phyloP scores from a whole-genome alignment of 2,113 vertebrate genomes.

The Colaptes auratus region DNA sequence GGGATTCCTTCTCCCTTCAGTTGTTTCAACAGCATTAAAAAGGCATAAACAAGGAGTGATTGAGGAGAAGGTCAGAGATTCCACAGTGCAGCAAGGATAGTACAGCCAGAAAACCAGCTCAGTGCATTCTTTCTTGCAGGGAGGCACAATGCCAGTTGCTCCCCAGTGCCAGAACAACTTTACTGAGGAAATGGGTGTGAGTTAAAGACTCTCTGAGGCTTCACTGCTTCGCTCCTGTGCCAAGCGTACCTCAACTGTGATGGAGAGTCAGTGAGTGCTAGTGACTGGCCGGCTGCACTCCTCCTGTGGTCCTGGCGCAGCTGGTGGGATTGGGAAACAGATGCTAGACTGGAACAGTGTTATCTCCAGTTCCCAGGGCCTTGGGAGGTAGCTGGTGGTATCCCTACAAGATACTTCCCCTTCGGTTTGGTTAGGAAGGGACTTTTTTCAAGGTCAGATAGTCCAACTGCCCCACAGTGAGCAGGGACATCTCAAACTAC shows the following conservation, averaged over 20 bases:
- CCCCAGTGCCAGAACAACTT: neutral
- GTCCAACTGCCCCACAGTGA: too few species aligned
- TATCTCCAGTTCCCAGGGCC: neutral
- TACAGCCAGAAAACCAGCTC: neutral
- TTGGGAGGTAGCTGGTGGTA: neutral
- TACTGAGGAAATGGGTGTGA: neutral
- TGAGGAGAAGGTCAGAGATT: neutral
- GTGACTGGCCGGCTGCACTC: fast-evolving
- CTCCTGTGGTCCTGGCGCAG: neutral
- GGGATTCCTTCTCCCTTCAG: neutral
- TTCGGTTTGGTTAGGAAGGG: too few species aligned
- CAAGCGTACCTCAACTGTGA: neutral
- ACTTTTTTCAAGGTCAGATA: too few species aligned
- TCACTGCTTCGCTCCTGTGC: neutral
- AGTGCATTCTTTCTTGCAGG: neutral
- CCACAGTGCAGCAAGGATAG: neutral
- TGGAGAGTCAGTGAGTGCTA: neutral
- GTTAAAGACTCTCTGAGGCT: neutral
- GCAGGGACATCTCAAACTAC: too few species aligned
- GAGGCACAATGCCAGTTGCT: neutral
- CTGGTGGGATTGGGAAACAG: neutral
- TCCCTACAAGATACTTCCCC: neutral
- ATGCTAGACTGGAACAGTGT: neutral
- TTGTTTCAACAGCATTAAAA: neutral
- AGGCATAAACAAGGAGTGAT: neutral